Conservation (phyloP, 2,113 vertebrate species). For the Phoenicopterus ruber region DNA sequence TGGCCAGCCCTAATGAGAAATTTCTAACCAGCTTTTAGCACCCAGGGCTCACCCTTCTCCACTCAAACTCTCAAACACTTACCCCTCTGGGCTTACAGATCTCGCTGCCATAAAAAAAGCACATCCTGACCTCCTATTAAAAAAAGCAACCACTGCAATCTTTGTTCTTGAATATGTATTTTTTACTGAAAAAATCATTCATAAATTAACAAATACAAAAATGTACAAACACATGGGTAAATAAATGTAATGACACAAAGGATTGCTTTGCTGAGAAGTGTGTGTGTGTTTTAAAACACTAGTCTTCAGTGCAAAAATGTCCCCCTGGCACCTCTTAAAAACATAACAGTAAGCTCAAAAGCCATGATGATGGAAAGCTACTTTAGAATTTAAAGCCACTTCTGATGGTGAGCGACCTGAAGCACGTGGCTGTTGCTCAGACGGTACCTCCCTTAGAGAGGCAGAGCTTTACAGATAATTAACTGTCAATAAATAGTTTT, state of each 20-base stretch:
- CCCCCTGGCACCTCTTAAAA: slow-evolving; percentile 79
- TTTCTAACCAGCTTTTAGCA: not conserved
- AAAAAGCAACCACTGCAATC: not conserved
- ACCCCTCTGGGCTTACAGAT: not conserved
- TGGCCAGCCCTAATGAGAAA: not conserved
- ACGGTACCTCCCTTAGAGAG: not conserved
- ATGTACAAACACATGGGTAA: slow-evolving; percentile 86
- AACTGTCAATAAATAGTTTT: slow-evolving; percentile 40
- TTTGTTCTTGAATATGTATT: slow-evolving; percentile 76
- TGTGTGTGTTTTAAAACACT: slow-evolving; percentile 77
- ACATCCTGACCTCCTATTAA: not conserved
- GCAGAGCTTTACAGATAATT: not conserved
- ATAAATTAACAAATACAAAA: slow-evolving; percentile 89
- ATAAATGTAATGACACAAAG: slow-evolving; percentile 81
- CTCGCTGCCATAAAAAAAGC: not conserved
- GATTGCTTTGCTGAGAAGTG: slow-evolving; percentile 79
- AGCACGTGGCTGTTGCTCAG: not conserved
- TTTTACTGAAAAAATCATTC: slow-evolving; percentile 85
- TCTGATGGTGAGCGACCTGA: not conserved
- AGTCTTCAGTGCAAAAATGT: slow-evolving; percentile 83
- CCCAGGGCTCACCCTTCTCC: not conserved
- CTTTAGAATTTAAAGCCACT: slow-evolving; percentile 37
- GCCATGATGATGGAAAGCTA: slow-evolving; percentile 43
- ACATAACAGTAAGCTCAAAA: slow-evolving; percentile 74
- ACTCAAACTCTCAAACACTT: not conserved